Evolutionary conservation across 2,113 vertebrate genomes (phyloP), one percentile per base, ranked within the genome.

Genomic region (Sminthopsis crassicaudata): DNA sequence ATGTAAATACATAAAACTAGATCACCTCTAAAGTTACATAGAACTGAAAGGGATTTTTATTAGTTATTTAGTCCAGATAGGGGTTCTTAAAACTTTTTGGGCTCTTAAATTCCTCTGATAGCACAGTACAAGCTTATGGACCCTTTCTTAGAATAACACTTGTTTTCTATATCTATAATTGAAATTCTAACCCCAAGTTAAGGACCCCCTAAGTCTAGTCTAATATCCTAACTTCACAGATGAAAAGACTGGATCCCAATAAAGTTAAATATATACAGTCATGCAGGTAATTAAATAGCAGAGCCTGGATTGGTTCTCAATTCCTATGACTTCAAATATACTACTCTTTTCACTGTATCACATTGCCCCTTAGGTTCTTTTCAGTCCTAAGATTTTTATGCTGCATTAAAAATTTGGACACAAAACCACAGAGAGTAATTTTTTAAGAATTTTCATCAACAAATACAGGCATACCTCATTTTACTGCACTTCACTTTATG

Each of bases 1-100:
- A 91, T 92, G 51, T 60, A 84, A 89, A 92, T 90, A 48, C 92
- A 94, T 91, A 9, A 91, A 89, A 48, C 60, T 90, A 67, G 52
- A 92, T 50, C 0, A 92, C 92, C 36, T 90, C 91, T 60, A 94
- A 46, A 24, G 89, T 67, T 27, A 67, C 36, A 36, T 5, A 67
- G 57, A 36, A 0, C 12, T 36, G 27, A 11, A 60, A 60, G 57
- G 57, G 57, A 67, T 3, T 67, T 67, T 67, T 57, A 3, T 57
- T 30, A 36, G 57, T 36, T 67, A 12, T 67, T 67, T 67, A 67
- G 57, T 67, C 57, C 30, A 67, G 26, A 30, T 12, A 60, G 0
- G 27, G 27, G 27, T 60, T 30, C 27, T 60, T 30, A 30, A 57
- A 57, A 26, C 9, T 27, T 67, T 67, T 67, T 30, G 27, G 14